These are phyloP conservation scores for Odontesthes bonariensis DNA, from an alignment of 2,113 vertebrate genomes.

Conservation along the genomic window DNA sequence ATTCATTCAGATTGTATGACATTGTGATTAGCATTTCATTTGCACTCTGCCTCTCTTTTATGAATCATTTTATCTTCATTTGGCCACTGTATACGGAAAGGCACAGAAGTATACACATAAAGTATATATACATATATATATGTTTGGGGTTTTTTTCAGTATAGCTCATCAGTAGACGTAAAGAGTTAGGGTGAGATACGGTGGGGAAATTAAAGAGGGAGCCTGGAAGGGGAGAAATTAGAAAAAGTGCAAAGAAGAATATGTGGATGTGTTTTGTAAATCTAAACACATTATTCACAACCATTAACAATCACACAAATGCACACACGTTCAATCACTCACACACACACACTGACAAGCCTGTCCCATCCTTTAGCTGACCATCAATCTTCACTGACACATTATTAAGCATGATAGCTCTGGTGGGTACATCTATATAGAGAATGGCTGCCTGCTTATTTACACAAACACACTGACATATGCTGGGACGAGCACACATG, in stretches of 20 bases:
- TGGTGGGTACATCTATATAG: constrained; percentile 65
- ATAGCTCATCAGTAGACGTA: background rate
- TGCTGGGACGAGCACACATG: constrained; percentile 21
- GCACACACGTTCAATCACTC: constrained; percentile 15
- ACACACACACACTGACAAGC: constrained; percentile 36
- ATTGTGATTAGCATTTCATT: background rate
- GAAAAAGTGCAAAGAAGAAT: constrained; percentile 9
- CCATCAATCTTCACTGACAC: constrained; percentile 80
- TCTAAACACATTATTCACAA: constrained; percentile 11
- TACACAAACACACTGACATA: constrained; percentile 29
- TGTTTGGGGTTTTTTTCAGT: background rate
- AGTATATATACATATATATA: too few relatives aligned
- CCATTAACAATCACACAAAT: constrained; percentile 45
- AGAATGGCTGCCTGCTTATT: constrained; percentile 61
- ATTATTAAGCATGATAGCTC: constrained; percentile 78
- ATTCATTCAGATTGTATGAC: background rate
- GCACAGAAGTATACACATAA: background rate
- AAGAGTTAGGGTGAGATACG: too few relatives aligned
- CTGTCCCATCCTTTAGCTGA: constrained; percentile 49
- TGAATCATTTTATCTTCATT: background rate
- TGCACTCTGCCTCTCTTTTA: background rate
- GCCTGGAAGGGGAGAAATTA: background rate
- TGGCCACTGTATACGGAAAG: background rate
- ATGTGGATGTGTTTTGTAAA: constrained; percentile 5
- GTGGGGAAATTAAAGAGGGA: background rate